Percentiles rank a stretch among this genome's conserved stretches.
Evolutionary conservation across 1,140 invertebrate species (phyloP).

Genomic region (Gonioctena quinquepunctata): DNA sequence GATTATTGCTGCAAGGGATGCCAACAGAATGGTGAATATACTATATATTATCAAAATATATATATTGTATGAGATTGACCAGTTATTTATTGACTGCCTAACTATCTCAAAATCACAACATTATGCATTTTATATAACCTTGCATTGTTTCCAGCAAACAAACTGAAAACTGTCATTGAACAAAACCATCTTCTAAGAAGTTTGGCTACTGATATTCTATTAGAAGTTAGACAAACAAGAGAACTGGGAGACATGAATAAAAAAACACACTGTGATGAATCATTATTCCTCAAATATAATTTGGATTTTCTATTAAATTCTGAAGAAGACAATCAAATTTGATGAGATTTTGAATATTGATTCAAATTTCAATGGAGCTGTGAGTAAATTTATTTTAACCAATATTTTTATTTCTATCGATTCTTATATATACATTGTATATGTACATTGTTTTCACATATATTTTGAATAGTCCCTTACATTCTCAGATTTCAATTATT

Average conservation of each 20-base stretch:
- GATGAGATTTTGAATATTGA: slow-evolving; percentile 6
- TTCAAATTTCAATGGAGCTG: not conserved
- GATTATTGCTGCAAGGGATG: not conserved
- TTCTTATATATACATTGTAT: not conserved
- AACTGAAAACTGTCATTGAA: slow-evolving; percentile 3
- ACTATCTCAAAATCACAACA: not conserved
- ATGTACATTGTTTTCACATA: not conserved
- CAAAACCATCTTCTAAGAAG: slow-evolving; percentile 1
- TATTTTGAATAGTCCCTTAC: not conserved
- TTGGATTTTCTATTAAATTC: not conserved
- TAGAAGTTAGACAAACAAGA: slow-evolving; percentile 2
- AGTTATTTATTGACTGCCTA: not conserved
- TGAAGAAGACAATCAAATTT: not conserved
- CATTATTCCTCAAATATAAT: slow-evolving; percentile 11
- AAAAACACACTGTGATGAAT: not conserved
- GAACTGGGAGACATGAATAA: not conserved
- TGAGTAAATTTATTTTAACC: not conserved
- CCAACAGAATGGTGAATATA: not conserved
- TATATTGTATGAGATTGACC: not conserved
- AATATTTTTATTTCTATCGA: not conserved
- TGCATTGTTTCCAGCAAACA: slow-evolving; percentile 4
- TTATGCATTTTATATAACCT: not conserved
- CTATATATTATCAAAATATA: not conserved
- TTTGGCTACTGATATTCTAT: slow-evolving; percentile 9
- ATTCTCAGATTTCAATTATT: not conserved